These are phyloP conservation scores for Ips typographus DNA, from an alignment of 1,140 invertebrate genomes.

Conservation along the genomic window DNA sequence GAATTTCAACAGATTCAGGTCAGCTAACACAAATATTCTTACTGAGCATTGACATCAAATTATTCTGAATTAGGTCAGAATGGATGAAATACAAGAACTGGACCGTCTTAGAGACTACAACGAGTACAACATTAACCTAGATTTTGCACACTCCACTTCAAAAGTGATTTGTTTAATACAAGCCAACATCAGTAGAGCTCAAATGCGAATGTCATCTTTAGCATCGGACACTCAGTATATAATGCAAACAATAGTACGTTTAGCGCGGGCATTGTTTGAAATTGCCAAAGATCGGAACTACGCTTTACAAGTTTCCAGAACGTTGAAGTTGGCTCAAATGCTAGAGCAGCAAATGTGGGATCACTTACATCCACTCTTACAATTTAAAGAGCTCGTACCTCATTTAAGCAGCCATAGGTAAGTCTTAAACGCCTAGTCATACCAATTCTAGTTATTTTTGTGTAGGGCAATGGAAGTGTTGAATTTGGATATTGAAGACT, in stretches of 20 bases:
- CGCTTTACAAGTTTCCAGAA: conserved; percentile 80
- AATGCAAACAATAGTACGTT: conserved; percentile 87
- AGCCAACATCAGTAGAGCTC: conserved; percentile 79
- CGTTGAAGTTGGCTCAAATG: conserved; percentile 85
- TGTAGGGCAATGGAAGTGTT: conserved; percentile 51
- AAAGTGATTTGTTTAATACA: conserved; percentile 98
- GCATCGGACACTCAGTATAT: conserved; percentile 93
- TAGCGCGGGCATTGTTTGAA: conserved; percentile 91
- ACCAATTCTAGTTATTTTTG: not conserved
- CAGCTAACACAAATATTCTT: not conserved
- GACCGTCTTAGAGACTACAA: conserved; percentile 74
- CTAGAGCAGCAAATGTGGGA: conserved; percentile 89
- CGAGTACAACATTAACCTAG: conserved; percentile 40
- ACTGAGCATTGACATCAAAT: not conserved
- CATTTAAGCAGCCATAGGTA: conserved; percentile 55
- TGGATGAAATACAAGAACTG: conserved; percentile 81
- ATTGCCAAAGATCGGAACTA: conserved; percentile 88
- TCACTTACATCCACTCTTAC: conserved; percentile 80
- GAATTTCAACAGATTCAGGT: conserved; percentile 98
- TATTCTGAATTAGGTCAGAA: conserved; percentile 64
- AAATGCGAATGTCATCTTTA: conserved; percentile 84
- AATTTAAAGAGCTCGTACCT: conserved; percentile 74
- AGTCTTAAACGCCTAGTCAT: not conserved
- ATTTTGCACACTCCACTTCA: conserved; percentile 37
- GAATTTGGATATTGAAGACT: conserved; percentile 70